Conservation (phyloP, 1,140 invertebrate genomes). For the Eciton burchellii region DNA sequence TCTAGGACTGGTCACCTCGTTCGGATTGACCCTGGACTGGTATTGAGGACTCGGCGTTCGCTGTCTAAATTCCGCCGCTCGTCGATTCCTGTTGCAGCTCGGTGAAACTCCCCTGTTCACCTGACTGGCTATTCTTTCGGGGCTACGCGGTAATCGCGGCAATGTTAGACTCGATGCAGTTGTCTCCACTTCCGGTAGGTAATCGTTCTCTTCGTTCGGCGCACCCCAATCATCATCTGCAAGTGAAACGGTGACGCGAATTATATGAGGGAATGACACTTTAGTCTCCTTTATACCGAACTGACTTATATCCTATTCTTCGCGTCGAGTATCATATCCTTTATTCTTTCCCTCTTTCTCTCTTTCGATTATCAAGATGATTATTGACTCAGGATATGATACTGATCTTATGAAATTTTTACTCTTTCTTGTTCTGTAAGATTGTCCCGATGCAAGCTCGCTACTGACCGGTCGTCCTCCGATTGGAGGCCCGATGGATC, state of each 20-base stretch:
- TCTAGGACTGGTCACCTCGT: conserved; percentile 85
- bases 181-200: conserved; percentile 77
- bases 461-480: background rate
- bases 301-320: too few relatives aligned
- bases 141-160: conserved; percentile 81
- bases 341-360: too few relatives aligned
- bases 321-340: too few relatives aligned
- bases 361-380: too few relatives aligned
- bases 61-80: conserved; percentile 84
- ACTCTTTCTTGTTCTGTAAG: background rate
- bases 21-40: conserved; percentile 81
- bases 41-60: conserved; percentile 85
- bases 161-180: conserved; percentile 78
- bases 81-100: conserved; percentile 71
- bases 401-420: too few relatives aligned
- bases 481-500: background rate
- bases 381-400: too few relatives aligned
- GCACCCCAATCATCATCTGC: conserved; percentile 84
- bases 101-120: conserved; percentile 77
- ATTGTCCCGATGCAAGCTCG: background rate
- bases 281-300: too few relatives aligned
- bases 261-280: background rate
- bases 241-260: conserved; percentile 50
- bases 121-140: conserved; percentile 77
- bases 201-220: conserved; percentile 79